Evolutionary conservation across 1,140 invertebrate species (phyloP), one percentile per base, ranked within the genome.

Genomic region (Thalassaphorura encarpata): DNA sequence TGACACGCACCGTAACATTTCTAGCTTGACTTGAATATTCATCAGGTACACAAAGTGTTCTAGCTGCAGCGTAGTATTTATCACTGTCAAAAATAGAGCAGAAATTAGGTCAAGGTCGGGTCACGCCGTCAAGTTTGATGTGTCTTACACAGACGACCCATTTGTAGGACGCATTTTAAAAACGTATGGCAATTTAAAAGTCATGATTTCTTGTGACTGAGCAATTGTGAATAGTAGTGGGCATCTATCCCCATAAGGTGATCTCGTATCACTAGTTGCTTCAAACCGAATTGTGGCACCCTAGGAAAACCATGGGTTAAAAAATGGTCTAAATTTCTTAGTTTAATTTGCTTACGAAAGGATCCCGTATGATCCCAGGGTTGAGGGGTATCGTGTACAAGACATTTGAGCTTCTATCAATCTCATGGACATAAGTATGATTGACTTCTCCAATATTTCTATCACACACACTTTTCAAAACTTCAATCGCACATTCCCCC

Each of bases 1-100:
- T 49, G 13, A 64, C 56, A 41, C 58, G 40, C 1, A 64, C 42
- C 4, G 62, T 55, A 16, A 64, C 39, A 45, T 64, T 64, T 40
- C 58, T 45, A 15, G 31, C 36, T 5, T 52, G 49, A 4, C 18
- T 15, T 23, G 23, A 11, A 11, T 11, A 36, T 36, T n/a, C 11
- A n/a, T n/a, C 11, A 11, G 45, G 40, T 19, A 56, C 48, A 27
- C 62, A 64, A 13, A 64, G 42, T 0, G 61, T 63, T 39, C 54
- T n/a, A 1, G 33, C 49, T 1, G 61, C 53, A 3, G 24, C 27
- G 23, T 53, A 56, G 31, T 52, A 52, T 1, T 11, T 11, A n/a
- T 11, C 33, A 56, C 31, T 8, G 26, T 4, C n/a, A n/a, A n/a
- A n/a, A n/a, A n/a, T n/a, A n/a, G n/a, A n/a, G n/a, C n/a, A n/a